Evolutionary conservation across 2,113 vertebrate genomes (phyloP).

Genomic region (Ondatra zibethicus): DNA sequence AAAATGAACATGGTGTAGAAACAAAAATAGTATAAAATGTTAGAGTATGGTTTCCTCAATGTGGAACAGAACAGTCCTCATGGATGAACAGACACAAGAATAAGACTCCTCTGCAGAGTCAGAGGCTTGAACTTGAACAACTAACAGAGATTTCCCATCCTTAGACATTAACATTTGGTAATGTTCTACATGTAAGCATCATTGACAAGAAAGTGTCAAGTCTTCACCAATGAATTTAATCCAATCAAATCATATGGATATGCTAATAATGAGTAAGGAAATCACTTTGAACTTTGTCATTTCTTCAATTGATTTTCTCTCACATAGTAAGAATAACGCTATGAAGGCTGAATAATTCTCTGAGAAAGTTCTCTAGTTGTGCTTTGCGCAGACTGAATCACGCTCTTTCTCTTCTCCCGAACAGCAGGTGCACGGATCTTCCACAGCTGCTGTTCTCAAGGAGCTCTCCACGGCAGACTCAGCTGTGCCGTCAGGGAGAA

Average conservation of each 20-base stretch:
- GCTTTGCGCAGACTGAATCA: slow-evolving; percentile 90
- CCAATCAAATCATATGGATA: slow-evolving; percentile 38
- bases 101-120: not conserved
- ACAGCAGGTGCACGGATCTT: slow-evolving; percentile 90
- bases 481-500: not conserved
- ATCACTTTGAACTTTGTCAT: slow-evolving; percentile 41
- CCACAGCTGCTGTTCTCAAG: slow-evolving; percentile 84
- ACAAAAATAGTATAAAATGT: not conserved
- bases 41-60: not conserved
- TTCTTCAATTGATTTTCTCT: slow-evolving; percentile 76
- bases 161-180: not conserved
- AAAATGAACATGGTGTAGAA: not conserved
- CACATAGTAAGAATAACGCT: slow-evolving; percentile 90
- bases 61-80: not conserved
- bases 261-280: slow-evolving; percentile 43
- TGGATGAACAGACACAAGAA: not conserved
- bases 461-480: not conserved
- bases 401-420: slow-evolving; percentile 91
- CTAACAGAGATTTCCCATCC: not conserved
- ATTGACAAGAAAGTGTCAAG: not conserved
- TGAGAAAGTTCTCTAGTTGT: slow-evolving; percentile 94
- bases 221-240: not conserved
- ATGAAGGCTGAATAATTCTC: slow-evolving; percentile 89
- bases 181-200: not conserved
- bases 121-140: not conserved